Evolutionary conservation across 1,140 invertebrate species (phyloP).

Genomic region (Zaprionus camerounensis): DNA sequence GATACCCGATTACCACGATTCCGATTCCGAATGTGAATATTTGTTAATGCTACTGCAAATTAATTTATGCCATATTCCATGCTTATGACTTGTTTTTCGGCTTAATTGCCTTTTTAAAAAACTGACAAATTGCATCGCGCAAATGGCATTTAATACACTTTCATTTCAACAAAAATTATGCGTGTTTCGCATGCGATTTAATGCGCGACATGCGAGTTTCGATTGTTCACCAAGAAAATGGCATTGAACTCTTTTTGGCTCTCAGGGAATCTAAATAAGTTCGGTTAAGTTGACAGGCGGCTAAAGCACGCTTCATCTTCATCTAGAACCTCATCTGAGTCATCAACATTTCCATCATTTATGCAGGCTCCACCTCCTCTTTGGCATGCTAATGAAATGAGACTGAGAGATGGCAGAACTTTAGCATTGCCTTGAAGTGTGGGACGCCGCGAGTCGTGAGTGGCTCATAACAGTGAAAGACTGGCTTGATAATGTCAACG

Average conservation of each 20-base stretch:
- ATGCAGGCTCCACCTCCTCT: conserved; percentile 27
- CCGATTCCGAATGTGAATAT: conserved; percentile 44
- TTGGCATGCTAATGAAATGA: conserved; percentile 53
- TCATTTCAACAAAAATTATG: conserved; percentile 47
- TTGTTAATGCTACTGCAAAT: conserved; percentile 65
- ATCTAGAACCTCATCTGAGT: conserved; percentile 8
- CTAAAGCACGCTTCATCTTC: background rate
- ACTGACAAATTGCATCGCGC: conserved; percentile 43
- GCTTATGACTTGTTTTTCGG: conserved; percentile 49
- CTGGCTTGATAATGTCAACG: conserved; percentile 60
- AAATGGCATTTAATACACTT: conserved; percentile 8
- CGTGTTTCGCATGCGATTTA: conserved; percentile 69
- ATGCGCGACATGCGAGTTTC: conserved; percentile 49
- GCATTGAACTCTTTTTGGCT: conserved; percentile 55
- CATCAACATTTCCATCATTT: conserved; percentile 19
- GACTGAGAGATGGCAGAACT: conserved; percentile 5
- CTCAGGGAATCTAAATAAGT: background rate
- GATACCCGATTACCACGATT: conserved; percentile 50
- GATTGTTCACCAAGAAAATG: conserved; percentile 32
- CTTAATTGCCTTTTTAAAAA: conserved; percentile 67
- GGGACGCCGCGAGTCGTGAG: conserved; percentile 63
- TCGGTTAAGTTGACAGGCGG: background rate
- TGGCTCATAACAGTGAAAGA: conserved; percentile 59
- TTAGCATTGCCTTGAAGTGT: conserved; percentile 39
- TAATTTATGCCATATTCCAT: conserved; percentile 67